Evolutionary conservation across 92 coral and sea anemone species (phyloP).

Genomic region (Phenganax stokvisi): DNA sequence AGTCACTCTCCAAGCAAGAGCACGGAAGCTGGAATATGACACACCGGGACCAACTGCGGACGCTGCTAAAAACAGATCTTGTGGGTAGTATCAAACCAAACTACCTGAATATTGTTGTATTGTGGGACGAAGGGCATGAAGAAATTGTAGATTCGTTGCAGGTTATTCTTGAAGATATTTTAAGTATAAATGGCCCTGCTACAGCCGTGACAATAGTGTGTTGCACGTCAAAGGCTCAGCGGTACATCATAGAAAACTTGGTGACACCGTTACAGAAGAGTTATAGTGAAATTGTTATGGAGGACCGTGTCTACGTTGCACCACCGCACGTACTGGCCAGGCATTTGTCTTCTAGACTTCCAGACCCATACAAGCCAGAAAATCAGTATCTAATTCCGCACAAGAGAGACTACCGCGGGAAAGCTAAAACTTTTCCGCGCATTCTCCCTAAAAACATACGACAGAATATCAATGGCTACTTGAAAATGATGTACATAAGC

Average conservation of each 20-base stretch:
- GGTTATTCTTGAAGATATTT: slow-evolving; percentile 44
- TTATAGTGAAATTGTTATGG: slow-evolving; percentile 42
- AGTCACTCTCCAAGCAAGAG: slow-evolving; percentile 50
- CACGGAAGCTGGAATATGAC: slow-evolving; percentile 65
- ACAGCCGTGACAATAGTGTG: slow-evolving; percentile 49
- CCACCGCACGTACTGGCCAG: slow-evolving; percentile 59
- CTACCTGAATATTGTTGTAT: slow-evolving; percentile 49
- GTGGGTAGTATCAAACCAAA: slow-evolving; percentile 59
- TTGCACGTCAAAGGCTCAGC: slow-evolving; percentile 34
- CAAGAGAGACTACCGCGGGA: slow-evolving; percentile 37
- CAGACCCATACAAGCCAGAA: slow-evolving; percentile 69
- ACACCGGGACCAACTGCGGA: slow-evolving; percentile 51
- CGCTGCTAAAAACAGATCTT: slow-evolving; percentile 49
- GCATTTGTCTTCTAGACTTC: slow-evolving; percentile 46
- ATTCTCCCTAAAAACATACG: slow-evolving; percentile 38
- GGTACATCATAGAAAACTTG: slow-evolving; percentile 21
- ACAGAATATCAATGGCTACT: slow-evolving; percentile 34
- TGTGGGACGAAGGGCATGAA: slow-evolving; percentile 63
- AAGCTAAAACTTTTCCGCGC: slow-evolving; percentile 26
- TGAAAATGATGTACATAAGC: slow-evolving; percentile 36
- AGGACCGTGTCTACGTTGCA: slow-evolving; percentile 57
- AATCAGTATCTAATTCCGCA: slow-evolving; percentile 58
- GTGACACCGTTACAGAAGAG: slow-evolving; percentile 54
- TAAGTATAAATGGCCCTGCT: slow-evolving; percentile 26
- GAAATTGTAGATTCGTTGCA: slow-evolving; percentile 53